Evolutionary conservation across 2,113 vertebrate species (phyloP).

Genomic region (Sterrhoptilus dennistouni): DNA sequence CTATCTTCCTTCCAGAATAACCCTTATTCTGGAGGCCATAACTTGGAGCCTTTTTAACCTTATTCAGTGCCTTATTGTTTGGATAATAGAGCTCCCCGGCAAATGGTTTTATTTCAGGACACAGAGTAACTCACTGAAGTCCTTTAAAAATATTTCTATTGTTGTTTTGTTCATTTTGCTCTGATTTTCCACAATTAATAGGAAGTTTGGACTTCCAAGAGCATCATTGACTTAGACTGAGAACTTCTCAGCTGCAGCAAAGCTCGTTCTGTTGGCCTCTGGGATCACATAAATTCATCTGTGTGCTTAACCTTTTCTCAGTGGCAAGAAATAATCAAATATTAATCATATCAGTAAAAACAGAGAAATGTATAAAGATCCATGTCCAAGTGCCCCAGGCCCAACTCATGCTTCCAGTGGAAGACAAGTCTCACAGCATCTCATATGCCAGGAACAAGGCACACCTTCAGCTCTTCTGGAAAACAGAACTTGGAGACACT

Average conservation of each 20-base stretch:
- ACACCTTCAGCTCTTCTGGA: not conserved
- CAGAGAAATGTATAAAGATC: not conserved
- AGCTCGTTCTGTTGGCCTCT: not conserved
- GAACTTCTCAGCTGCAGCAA: not conserved
- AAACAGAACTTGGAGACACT: not conserved
- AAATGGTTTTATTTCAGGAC: not conserved
- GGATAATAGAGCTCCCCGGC: not conserved
- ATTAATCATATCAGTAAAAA: not conserved
- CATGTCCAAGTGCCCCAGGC: rapidly evolving
- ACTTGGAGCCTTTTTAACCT: not conserved
- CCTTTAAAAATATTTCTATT: not conserved
- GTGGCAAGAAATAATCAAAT: not conserved
- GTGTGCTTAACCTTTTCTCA: not conserved
- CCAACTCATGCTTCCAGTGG: not conserved
- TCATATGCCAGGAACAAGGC: not conserved
- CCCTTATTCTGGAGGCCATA: not conserved
- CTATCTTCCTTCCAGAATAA: not conserved
- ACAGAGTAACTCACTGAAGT: not conserved
- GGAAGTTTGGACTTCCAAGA: not conserved
- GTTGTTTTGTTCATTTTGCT: not conserved
- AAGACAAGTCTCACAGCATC: rapidly evolving
- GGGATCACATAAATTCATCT: not conserved
- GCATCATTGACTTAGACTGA: not conserved
- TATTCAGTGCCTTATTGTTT: not conserved
- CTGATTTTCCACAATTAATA: not conserved